These are phyloP conservation scores for Drosophila seguyi DNA, from an alignment of 1,140 invertebrate species.

Conservation along the genomic window DNA sequence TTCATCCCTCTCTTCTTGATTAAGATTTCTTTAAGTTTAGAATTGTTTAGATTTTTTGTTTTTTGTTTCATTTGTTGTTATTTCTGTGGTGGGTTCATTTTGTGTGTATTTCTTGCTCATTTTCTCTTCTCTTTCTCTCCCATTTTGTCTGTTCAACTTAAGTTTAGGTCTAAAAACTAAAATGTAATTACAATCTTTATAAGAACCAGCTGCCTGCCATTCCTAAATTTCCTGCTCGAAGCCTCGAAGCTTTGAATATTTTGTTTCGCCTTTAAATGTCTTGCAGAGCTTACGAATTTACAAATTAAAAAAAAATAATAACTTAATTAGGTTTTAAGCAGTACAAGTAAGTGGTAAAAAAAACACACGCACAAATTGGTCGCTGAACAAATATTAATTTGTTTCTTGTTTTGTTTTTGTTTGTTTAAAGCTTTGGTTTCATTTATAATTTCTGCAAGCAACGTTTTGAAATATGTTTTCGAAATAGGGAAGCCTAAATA, in stretches of 20 bases:
- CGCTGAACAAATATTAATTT: conserved; percentile 46
- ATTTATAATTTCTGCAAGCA: conserved; percentile 76
- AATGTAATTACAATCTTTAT: conserved; percentile 40
- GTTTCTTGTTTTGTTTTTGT: conserved; percentile 28
- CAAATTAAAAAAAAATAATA: conserved; percentile 38
- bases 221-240: conserved; percentile 56
- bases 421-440: conserved; percentile 81
- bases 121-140: conserved; percentile 3
- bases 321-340: conserved; percentile 46
- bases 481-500: conserved; percentile 29
- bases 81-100: conserved; percentile 80
- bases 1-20: conserved; percentile 6
- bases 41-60: conserved; percentile 57
- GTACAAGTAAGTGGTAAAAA: conserved; percentile 40
- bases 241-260: conserved; percentile 69
- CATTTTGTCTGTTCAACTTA: conserved; percentile 56
- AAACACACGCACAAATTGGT: conserved; percentile 71
- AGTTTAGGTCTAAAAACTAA: conserved; percentile 60
- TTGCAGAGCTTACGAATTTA: conserved; percentile 53
- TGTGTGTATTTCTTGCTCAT: conserved; percentile 49
- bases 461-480: conserved; percentile 45
- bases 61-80: conserved; percentile 34
- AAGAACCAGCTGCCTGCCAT: conserved; percentile 52
- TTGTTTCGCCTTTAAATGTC: conserved; percentile 54
- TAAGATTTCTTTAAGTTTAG: conserved; percentile 43